Evolutionary conservation across 2,113 vertebrate genomes (phyloP).

Genomic region (Tachycineta bicolor): DNA sequence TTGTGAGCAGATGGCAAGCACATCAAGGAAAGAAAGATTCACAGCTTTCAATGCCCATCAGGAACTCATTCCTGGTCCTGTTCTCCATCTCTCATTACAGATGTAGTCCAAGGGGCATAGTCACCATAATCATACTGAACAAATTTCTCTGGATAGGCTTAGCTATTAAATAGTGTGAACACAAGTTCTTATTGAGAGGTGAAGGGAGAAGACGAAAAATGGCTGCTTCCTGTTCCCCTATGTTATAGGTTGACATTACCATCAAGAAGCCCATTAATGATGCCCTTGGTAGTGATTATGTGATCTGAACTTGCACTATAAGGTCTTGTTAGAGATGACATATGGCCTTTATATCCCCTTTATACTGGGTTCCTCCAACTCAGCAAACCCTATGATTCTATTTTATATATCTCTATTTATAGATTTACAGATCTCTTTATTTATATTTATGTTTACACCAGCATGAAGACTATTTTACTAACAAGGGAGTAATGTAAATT

Average conservation of each 20-base stretch:
- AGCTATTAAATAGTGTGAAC: not conserved
- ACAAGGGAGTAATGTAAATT: not conserved
- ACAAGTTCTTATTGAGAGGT: not conserved
- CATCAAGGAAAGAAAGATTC: not conserved
- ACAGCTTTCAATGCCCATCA: not conserved
- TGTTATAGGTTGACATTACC: not conserved
- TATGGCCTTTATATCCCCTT: not conserved
- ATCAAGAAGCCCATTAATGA: not conserved
- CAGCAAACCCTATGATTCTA: not conserved
- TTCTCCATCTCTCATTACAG: not conserved
- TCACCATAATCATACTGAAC: not conserved
- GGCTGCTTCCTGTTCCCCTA: not conserved
- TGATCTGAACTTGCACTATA: not conserved
- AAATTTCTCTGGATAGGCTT: not conserved
- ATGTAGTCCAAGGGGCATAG: not conserved
- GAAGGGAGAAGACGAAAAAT: not conserved
- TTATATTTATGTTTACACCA: not conserved
- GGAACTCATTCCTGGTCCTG: not conserved
- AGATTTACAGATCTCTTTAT: not conserved
- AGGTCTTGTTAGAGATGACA: not conserved
- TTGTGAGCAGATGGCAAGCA: not conserved
- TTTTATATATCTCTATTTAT: accelerated
- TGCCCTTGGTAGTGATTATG: not conserved
- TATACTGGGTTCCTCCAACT: not conserved
- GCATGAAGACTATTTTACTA: not conserved